A percentile compares a stretch with the other conserved stretches of the same genome.
Evolutionary conservation across 2,888 invertebrate species (phyloP).

Genomic region (Agriopis aurantiaria): DNA sequence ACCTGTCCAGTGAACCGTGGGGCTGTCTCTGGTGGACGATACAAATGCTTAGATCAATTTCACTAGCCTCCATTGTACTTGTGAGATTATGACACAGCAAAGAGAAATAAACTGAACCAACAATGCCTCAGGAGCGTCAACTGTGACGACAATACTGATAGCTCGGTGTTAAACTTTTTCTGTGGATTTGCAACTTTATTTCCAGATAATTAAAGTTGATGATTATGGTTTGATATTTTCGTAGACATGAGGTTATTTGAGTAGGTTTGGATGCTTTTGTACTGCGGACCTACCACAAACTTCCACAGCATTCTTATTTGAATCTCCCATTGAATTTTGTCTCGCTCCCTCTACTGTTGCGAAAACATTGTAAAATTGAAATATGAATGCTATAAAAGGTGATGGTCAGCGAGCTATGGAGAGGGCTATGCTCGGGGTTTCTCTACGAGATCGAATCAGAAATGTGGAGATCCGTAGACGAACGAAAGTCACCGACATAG

Average conservation of each 20-base stretch:
- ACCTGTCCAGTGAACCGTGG: background rate
- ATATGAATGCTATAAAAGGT: no score
- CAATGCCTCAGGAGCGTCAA: slow-evolving; percentile 8
- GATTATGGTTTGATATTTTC: background rate
- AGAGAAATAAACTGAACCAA: background rate
- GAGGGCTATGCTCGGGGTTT: no score
- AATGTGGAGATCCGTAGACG: no score
- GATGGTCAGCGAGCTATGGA: no score
- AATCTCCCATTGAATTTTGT: no score
- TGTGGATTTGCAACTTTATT: background rate
- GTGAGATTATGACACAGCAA: slow-evolving; percentile 22
- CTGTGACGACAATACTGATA: background rate
- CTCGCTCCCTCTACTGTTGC: no score
- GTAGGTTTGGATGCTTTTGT: background rate
- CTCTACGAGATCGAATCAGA: no score
- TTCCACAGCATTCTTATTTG: no score
- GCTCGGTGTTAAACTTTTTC: background rate
- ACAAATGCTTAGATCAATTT: slow-evolving; percentile 15
- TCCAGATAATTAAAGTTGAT: background rate
- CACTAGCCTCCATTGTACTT: slow-evolving; percentile 16
- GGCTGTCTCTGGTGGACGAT: background rate
- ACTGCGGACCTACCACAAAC: no score
- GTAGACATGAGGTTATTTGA: background rate
- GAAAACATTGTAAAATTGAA: no score
- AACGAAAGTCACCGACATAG: no score